Percentiles rank a stretch among this genome's conserved stretches.
Evolutionary conservation across 2,113 vertebrate species (phyloP).

Genomic region (Polypterus bichir): DNA sequence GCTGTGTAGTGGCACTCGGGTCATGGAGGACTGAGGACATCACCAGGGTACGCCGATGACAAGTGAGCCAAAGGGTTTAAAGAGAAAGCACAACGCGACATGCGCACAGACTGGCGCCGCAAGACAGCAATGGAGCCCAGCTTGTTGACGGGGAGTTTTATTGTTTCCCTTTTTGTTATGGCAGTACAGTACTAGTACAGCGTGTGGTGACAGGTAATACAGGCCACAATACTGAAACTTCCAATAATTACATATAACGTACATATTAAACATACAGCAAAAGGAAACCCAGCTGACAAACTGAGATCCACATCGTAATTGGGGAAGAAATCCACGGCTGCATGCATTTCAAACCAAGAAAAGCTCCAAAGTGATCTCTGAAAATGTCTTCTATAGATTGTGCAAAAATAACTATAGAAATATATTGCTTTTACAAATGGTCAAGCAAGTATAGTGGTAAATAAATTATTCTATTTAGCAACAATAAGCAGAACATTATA

Average conservation of each 20-base stretch:
- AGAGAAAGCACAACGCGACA: too few species aligned
- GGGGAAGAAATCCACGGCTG: slow-evolving; percentile 26
- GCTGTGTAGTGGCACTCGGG: too few species aligned
- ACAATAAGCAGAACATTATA: slow-evolving; percentile 54
- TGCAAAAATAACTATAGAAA: slow-evolving; percentile 95
- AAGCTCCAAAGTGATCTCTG: slow-evolving; percentile 37
- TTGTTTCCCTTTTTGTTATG: slow-evolving; percentile 45
- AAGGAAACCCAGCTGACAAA: slow-evolving; percentile 28
- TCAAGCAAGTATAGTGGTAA: slow-evolving; percentile 62
- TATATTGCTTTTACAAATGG: slow-evolving; percentile 78
- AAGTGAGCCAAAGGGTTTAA: too few species aligned
- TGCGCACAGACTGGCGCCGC: too few species aligned
- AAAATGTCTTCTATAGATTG: slow-evolving; percentile 61
- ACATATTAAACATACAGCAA: slow-evolving; percentile 49
- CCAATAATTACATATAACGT: slow-evolving; percentile 49
- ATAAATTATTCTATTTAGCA: slow-evolving; percentile 86
- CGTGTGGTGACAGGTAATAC: slow-evolving; percentile 51
- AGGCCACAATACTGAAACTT: slow-evolving; percentile 56
- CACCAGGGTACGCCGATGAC: too few species aligned
- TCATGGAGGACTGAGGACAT: too few species aligned
- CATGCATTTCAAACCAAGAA: slow-evolving; percentile 44
- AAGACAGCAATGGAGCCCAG: too few species aligned
- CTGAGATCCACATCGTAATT: not conserved
- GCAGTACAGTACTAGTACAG: slow-evolving; percentile 49
- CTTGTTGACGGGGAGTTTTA: slow-evolving; percentile 29